Base-by-base conservation (phyloP, 2,888 invertebrate genomes). In the Uropetala carovei region DNA sequence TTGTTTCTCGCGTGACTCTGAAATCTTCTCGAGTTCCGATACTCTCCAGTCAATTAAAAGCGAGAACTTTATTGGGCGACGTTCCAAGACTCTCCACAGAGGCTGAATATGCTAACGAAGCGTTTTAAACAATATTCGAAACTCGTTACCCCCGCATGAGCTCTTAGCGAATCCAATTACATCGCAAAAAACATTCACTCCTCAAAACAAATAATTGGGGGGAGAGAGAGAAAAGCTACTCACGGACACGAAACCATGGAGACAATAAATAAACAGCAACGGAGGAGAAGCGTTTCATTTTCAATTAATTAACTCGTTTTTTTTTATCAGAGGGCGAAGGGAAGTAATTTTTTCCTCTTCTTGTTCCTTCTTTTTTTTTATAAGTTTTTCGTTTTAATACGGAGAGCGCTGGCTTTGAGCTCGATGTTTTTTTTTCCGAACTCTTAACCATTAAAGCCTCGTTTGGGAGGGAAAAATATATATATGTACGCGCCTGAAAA, bases 41-140 rank as follows among this genome's bases (percentile, higher is more conserved):
- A 18, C 68, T 68, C 68, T 68, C 22, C 22, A 18, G 68, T 68
- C 68, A 68, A 68, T 68, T 68, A 68, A 68, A 68, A n/a, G 68
- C 68, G 68, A 68, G 68, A 22, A 22, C 18, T 68, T 68, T 68
- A 68, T 68, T 68, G 18, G 68, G 68, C 68, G 11, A 18, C 68
- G 68, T 18, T 68, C 68, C 68, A 68, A 68, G 43, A 43, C 68
- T 18, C 18, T 22, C n/a, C 68, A n/a, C n/a, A 18, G 18, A 18
- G 18, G 8, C 68, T 68, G 68, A 22, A 75, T 27, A 75, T 75
- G 75, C 75, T 75, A 75, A 75, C 75, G 27, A 75, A 27, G 27
- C 13, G 75, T 27, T 75, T 27, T 75, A 27, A 75, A 75, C 22
- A 75, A 75, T 75, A 75, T 75, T 75, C 75, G 27, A 18, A 68